A percentile compares a stretch with the other conserved stretches of the same genome.
Evolutionary conservation across 2,888 invertebrate species (phyloP).

Genomic region (Leptinotarsa peninsularis): DNA sequence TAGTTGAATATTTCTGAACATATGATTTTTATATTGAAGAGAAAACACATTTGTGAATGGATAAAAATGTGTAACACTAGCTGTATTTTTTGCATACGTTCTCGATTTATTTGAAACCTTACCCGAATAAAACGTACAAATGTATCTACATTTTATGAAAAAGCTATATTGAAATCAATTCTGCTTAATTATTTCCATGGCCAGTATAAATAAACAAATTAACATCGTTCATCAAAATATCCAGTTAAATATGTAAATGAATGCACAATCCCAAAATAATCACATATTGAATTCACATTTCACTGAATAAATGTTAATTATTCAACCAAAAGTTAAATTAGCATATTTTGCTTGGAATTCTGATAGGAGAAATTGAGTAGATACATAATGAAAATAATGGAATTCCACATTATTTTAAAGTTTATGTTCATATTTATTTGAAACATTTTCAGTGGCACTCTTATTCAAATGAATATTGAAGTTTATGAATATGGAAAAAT

Average conservation of each 20-base stretch:
- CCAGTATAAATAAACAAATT: not conserved
- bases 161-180: not conserved
- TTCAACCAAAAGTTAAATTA: constrained; percentile 11
- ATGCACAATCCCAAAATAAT: constrained; percentile 4
- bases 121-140: too few species aligned
- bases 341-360: constrained; percentile 9
- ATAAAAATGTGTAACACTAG: too few species aligned
- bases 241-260: constrained; percentile 1
- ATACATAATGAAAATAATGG: not conserved
- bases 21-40: too few species aligned
- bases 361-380: not conserved
- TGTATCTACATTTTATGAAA: too few species aligned
- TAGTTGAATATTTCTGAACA: too few species aligned
- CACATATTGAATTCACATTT: constrained; percentile 14
- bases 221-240: not conserved
- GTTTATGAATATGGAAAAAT: not conserved
- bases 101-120: too few species aligned
- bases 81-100: too few species aligned
- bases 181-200: not conserved
- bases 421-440: not conserved
- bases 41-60: too few species aligned
- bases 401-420: not conserved
- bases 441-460: not conserved
- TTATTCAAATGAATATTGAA: not conserved
- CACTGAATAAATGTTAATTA: constrained; percentile 11